Percentiles rank a stretch among this genome's conserved stretches.
Conservation (phyloP, 2,888 invertebrate genomes). For the Linnaemya tessellans region DNA sequence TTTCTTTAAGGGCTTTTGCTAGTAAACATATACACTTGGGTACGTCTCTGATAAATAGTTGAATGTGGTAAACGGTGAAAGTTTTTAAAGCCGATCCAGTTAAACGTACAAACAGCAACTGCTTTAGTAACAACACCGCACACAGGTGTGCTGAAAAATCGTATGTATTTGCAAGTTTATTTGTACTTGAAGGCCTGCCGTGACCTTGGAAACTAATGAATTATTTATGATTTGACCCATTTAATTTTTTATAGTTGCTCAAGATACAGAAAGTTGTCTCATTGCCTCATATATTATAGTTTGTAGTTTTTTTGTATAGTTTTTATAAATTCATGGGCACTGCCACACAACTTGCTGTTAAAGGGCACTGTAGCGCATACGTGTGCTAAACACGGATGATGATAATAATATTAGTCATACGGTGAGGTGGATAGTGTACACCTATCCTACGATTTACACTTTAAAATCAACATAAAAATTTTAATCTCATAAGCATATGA, state of each 20-base stretch:
- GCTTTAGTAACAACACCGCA: constrained; percentile 36
- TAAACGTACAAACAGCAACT: constrained; percentile 25
- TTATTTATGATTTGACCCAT: constrained; percentile 70
- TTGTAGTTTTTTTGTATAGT: neutral
- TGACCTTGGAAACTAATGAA: constrained; percentile 65
- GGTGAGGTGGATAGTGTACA: neutral
- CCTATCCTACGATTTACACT: neutral
- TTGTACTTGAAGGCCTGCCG: constrained; percentile 58
- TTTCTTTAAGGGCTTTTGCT: no score
- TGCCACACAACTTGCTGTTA: neutral
- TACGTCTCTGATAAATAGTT: neutral
- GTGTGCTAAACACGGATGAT: constrained; percentile 4
- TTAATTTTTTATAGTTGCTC: constrained; percentile 14
- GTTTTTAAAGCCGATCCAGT: constrained; percentile 11
- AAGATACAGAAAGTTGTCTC: neutral
- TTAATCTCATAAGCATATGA: no score
- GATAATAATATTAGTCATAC: constrained; percentile 44
- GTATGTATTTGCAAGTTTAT: neutral
- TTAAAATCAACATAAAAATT: no score
- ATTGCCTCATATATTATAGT: constrained; percentile 6
- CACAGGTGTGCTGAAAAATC: constrained; percentile 60
- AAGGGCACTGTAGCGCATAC: constrained; percentile 41
- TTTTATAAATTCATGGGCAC: neutral
- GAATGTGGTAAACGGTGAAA: neutral
- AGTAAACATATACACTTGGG: neutral